Base-by-base conservation (phyloP, 2,113 vertebrate genomes). In the Grammomys dolichurus region DNA sequence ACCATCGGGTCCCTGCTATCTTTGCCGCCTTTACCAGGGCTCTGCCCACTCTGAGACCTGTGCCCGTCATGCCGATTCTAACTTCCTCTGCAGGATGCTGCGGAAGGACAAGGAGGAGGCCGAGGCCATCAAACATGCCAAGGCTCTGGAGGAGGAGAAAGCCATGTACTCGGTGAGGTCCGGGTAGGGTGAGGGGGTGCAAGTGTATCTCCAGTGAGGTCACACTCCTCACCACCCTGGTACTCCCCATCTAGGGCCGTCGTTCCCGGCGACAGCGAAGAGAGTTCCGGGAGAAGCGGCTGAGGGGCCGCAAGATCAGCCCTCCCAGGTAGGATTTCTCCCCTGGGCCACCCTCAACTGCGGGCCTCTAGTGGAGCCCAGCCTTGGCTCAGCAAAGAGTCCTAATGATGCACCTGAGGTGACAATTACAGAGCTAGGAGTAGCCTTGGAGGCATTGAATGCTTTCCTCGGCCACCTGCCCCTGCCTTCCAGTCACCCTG, bases 71-170 rank as follows among this genome's bases (percentile, higher is more conserved):
- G 33, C 67, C 36, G 28, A 22, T 26, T 31, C 46, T 43, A 28
- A 26, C 11, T 51, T 48, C 5, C 7, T 46, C 9, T 48, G 2
- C 96, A 99, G 99, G 98, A 99, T 99, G 99, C 97, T 99, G 94
- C 98, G 99, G 95, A 99, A 99, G 95, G 99, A 99, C 98, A 99
- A 99, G 91, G 99, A 99, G 84, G 99, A 99, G 96, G 99, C 99
- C 0, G 99, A 99, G 97, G 99, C 99, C 75, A 99, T 99, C 96
- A 99, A 99, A 89, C 99, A 99, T 0, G 99, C 99, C 97, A 99
- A 99, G 84, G 99, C 99, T 5, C 95, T 99, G 96, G 99, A 99
- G 95, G 99, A 99, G 13, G 99, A 99, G 95, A 99, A 99, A 97
- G 99, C 99, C 77, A 99, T 99, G 99, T 99, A 99, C 97, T 99